Conservation (phyloP, 2,113 vertebrate species). For the Alligator sinensis region DNA sequence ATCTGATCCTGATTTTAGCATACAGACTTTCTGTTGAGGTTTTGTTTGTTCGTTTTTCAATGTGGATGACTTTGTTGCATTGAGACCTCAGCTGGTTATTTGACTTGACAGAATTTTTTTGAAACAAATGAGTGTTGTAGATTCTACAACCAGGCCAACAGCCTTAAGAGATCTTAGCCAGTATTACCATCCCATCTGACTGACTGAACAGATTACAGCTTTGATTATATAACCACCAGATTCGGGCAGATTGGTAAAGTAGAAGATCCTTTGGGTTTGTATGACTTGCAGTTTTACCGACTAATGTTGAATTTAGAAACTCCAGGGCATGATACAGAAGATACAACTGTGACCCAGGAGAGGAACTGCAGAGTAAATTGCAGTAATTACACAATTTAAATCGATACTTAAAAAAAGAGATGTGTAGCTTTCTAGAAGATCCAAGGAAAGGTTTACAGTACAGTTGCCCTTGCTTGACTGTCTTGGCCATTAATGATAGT, state of each 20-base stretch:
- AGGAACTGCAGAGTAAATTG: background rate
- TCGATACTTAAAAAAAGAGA: background rate
- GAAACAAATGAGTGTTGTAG: background rate
- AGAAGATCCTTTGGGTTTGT: conserved; percentile 57
- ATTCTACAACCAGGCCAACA: conserved; percentile 1
- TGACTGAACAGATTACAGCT: conserved; percentile 61
- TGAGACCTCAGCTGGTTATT: conserved; percentile 41
- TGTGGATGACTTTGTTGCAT: conserved; percentile 24
- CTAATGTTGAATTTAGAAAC: conserved; percentile 5
- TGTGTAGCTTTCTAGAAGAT: background rate
- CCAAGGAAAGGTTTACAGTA: background rate
- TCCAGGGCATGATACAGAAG: background rate
- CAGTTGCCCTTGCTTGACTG: background rate
- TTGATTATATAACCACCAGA: conserved; percentile 61
- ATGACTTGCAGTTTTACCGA: conserved; percentile 27
- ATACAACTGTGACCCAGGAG: background rate
- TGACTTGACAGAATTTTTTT: conserved; percentile 21
- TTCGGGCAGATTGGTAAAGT: conserved; percentile 32
- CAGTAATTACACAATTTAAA: background rate
- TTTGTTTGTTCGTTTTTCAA: background rate
- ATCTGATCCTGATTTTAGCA: background rate
- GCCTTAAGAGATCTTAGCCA: conserved; percentile 44
- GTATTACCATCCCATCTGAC: conserved; percentile 48
- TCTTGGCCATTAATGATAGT: background rate
- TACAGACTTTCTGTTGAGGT: background rate